Evolutionary conservation across 1,140 invertebrate genomes (phyloP), one percentile per base, ranked within the genome.

Genomic region (Holotrichia oblita): DNA sequence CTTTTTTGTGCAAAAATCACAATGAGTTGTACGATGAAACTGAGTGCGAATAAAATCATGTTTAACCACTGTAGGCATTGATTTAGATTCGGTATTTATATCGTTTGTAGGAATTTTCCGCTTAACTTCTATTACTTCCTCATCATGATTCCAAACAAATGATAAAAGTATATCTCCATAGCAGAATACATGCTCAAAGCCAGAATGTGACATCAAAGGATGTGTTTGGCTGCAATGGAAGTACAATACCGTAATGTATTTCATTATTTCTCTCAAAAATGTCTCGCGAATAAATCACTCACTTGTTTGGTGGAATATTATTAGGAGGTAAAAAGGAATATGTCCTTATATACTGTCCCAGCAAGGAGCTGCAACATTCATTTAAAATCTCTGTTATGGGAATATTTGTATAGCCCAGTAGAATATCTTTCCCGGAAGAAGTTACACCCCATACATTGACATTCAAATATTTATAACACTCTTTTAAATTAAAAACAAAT

Each of bases 1-100:
- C 92, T 97, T 98, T 86, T 97, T 97, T 79, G 94, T 92, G 88
- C 96, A 97, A 87, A 96, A 97, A 86, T 96, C 93, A 85, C 96
- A 97, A 83, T 95, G 94, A 0, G 95, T 96, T 6, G 93, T 94
- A 80, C 94, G 90, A 82, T 95, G 91, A 84, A 97, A 97, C 86
- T 97, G 95, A 6, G 94, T 96, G 40, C 94, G 89, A 73, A 96
- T 90, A 84, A 97, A 97, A 84, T 95, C 93, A 85, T 94, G 94
- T 0, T 86, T 88, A 81, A 79, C 80, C 75, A 83, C 34, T 82
- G 81, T 81, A 20, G 74, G 40, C 4, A 84, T 82, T 9, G 86
- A 80, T 84, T 81, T 86, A 77, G 73, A 78, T 24, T 80, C 85
- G 6, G 75, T 82, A 78, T 73, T 83, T 80, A 79, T 55, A 6